A percentile compares a stretch with the other conserved stretches of the same genome.
Evolutionary conservation across 2,797 vertebrate genomes (phyloP).

Genomic region (Enteromius afrohamiltoni): DNA sequence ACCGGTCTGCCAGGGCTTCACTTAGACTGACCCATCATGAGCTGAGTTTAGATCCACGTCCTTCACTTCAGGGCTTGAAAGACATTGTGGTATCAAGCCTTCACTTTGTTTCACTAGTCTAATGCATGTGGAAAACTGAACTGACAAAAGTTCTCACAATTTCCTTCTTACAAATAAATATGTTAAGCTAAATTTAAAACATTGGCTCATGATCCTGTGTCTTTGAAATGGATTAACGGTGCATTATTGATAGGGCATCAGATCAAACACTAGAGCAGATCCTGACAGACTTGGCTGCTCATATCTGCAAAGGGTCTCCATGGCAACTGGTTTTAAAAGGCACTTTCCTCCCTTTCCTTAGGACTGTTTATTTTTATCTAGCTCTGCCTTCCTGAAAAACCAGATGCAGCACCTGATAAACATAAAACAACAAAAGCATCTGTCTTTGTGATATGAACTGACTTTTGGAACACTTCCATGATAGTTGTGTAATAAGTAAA

Average conservation of each 20-base stretch:
- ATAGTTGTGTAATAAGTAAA: not conserved
- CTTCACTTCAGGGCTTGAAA: slow-evolving; percentile 15
- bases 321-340: slow-evolving; percentile 42
- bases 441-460: not conserved
- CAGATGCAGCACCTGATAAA: slow-evolving; percentile 26
- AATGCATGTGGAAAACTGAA: slow-evolving; percentile 8
- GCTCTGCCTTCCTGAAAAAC: slow-evolving; percentile 22
- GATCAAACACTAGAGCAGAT: slow-evolving; percentile 43
- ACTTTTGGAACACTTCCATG: not conserved
- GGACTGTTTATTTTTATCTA: slow-evolving; percentile 45
- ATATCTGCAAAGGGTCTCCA: slow-evolving; percentile 35
- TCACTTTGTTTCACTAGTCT: not conserved
- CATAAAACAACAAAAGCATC: not conserved
- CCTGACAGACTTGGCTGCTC: slow-evolving; percentile 6
- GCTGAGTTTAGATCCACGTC: slow-evolving; percentile 15
- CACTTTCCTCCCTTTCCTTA: slow-evolving; percentile 24
- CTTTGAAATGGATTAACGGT: slow-evolving; percentile 41
- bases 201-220: slow-evolving; percentile 16
- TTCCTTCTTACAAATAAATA: not conserved
- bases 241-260: slow-evolving; percentile 48
- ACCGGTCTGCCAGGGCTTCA: slow-evolving; percentile 8
- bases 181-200: not conserved
- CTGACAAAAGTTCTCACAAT: not conserved
- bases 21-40: slow-evolving; percentile 15
- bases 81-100: slow-evolving; percentile 33